Evolutionary conservation across 2,888 invertebrate species (phyloP).

Genomic region (Neria commutata): DNA sequence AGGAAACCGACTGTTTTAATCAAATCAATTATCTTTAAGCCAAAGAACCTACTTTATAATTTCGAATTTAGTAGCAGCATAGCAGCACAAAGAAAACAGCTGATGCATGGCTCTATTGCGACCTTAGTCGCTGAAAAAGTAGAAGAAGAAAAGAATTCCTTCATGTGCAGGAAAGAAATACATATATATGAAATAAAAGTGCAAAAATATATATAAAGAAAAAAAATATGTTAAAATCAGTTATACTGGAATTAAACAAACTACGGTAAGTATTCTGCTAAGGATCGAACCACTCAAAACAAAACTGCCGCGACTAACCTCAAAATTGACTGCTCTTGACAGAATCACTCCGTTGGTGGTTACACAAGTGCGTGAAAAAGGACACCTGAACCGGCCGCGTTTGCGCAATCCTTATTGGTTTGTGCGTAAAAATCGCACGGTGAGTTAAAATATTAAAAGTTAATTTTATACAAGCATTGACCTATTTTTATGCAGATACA

Average conservation of each 20-base stretch:
- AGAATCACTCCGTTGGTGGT: conserved; percentile 31
- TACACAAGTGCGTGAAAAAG: conserved; percentile 58
- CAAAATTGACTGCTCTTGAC: background rate
- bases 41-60: no score
- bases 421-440: conserved; percentile 70
- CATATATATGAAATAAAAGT: no score
- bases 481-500: no score
- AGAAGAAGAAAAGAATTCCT: no score
- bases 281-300: background rate
- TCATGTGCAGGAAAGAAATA: no score
- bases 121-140: no score
- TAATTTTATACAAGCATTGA: no score
- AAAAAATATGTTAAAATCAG: conserved; percentile 41
- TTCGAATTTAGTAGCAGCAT: no score
- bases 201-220: background rate
- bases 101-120: background rate
- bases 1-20: no score
- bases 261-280: conserved; percentile 38
- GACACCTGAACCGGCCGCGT: conserved; percentile 63
- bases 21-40: no score
- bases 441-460: conserved; percentile 58
- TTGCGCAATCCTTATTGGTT: conserved; percentile 78
- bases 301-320: conserved; percentile 2
- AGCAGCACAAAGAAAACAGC: conserved; percentile 12
- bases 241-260: conserved; percentile 43